Evolutionary conservation across 1,140 invertebrate species (phyloP).

Genomic region (Centruroides sculpturatus): DNA sequence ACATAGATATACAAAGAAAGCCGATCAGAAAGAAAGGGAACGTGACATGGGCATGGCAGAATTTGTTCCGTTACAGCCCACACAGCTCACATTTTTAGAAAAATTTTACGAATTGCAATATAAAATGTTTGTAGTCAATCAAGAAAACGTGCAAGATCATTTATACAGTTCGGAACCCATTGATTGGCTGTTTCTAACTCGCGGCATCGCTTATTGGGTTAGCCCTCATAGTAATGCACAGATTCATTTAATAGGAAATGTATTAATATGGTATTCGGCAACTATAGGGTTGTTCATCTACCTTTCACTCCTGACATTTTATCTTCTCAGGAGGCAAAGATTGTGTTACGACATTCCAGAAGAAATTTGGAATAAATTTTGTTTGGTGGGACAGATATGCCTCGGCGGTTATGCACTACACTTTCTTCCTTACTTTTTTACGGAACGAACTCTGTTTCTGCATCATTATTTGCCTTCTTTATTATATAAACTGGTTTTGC

Average conservation of each 20-base stretch:
- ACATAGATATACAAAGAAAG: constrained; percentile 82
- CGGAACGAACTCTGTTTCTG: constrained; percentile 80
- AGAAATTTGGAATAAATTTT: constrained; percentile 54
- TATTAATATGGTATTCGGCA: constrained; percentile 74
- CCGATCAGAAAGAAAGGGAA: constrained; percentile 76
- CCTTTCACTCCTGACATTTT: constrained; percentile 48
- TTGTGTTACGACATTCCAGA: constrained; percentile 54
- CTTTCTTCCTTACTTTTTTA: constrained; percentile 80
- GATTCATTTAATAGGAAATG: constrained; percentile 87
- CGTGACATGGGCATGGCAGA: constrained; percentile 71
- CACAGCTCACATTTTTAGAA: constrained; percentile 68
- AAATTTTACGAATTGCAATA: constrained; percentile 71
- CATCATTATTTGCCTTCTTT: constrained; percentile 92
- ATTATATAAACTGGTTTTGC: constrained; percentile 67
- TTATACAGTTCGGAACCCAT: constrained; percentile 82
- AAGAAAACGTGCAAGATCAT: constrained; percentile 62
- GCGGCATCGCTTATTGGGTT: constrained; percentile 92
- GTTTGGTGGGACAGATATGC: constrained; percentile 53
- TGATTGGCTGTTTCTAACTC: constrained; percentile 76
- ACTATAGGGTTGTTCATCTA: constrained; percentile 53
- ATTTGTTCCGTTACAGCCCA: constrained; percentile 78
- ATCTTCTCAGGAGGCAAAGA: constrained; percentile 59
- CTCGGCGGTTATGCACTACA: constrained; percentile 72
- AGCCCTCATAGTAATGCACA: constrained; percentile 73
- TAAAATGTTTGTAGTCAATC: constrained; percentile 77